Evolutionary conservation across 2,113 vertebrate species (phyloP).

Genomic region (human): DNA sequence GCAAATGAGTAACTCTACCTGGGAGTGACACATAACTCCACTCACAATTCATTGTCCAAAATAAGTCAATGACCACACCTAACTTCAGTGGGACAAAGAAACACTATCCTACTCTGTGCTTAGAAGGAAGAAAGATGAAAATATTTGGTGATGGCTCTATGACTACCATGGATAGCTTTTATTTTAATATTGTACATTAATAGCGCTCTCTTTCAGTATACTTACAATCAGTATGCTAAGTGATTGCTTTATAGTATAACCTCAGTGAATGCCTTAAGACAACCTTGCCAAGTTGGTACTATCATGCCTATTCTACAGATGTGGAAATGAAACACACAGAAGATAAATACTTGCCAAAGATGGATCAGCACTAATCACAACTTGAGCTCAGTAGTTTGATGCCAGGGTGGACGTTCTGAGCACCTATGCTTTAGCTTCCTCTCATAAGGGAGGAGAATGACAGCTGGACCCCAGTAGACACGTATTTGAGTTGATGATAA

Average conservation of each 20-base stretch:
- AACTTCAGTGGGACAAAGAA: background rate
- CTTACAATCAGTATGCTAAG: background rate
- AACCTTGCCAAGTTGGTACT: background rate
- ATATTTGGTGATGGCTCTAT: background rate
- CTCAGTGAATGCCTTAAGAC: background rate
- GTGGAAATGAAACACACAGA: background rate
- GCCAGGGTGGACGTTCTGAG: background rate
- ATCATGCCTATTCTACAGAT: background rate
- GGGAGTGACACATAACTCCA: background rate
- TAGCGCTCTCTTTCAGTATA: background rate
- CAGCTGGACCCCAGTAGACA: background rate
- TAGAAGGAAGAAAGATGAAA: background rate
- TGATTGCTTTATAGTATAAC: background rate
- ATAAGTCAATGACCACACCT: background rate
- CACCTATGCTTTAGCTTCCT: rapidly evolving
- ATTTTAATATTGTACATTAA: background rate
- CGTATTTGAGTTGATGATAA: background rate
- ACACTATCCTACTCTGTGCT: background rate
- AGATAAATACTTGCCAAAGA: background rate
- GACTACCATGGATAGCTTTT: background rate
- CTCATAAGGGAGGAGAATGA: background rate
- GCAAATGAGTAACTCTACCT: background rate
- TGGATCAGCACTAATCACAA: background rate
- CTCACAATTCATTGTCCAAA: background rate
- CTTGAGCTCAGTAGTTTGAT: background rate